Base-by-base conservation (phyloP, 2,113 vertebrate genomes). In the Larimichthys crocea region DNA sequence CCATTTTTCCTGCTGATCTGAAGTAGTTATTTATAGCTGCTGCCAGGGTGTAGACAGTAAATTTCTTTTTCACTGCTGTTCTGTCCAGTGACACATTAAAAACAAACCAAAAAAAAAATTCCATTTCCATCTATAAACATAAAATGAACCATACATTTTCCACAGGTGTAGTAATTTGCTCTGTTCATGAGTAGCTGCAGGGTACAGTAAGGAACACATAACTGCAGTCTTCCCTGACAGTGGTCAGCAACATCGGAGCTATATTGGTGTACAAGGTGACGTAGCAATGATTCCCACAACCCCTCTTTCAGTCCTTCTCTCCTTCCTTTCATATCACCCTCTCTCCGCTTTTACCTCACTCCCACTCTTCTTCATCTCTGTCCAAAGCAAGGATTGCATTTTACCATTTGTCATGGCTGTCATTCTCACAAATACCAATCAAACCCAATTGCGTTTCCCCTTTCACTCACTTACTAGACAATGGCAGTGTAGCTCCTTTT, bases 381-480 rank as follows among this genome's bases (percentile, higher is more conserved):
- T 86, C 88, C 86, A 85, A 88, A 89, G 88, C 85, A 69, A 92
- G 85, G 78, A 63, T 53, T 85, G 83, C 90, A 88, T 89, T 93
- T 94, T 92, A 71, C 93, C 93, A 94, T 94, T 93, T 94, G 95
- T 95, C 94, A 91, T 86, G 87, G 71, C 88, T 76, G 55, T 79
- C 76, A 55, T 42, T 70, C 72, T 74, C 24, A 76, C 81, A 86
- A 83, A 93, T 91, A 90, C 90, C 89, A 81, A 84, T 93, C 81
- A 83, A 83, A 80, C 82, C 83, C 73, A 50, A 69, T 74, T 52
- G 70, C 55, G 16, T 55, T 79, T 46, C 56, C 70, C 61, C 69
- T 35, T 76, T 85, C 70, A 17, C 24, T 26, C 8, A 78, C 79
- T 26, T 59, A 24, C 24, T 9, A 59, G 75, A 89, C 91, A 91